phyloP scores from a whole-genome alignment of 2,113 vertebrate genomes.

The Xiphophorus hellerii region DNA sequence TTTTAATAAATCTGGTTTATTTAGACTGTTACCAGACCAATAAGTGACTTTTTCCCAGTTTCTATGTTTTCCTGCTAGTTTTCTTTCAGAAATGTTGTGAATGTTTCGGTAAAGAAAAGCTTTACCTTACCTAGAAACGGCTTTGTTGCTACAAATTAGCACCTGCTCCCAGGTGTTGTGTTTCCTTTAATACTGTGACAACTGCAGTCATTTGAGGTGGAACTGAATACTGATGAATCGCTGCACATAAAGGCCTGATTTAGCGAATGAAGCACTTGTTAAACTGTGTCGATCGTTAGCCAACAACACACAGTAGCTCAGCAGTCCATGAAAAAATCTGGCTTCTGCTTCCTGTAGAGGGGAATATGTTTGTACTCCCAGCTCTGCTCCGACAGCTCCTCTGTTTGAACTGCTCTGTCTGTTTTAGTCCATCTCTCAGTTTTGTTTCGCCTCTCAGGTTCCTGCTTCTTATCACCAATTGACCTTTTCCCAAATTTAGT shows the following conservation, averaged over 20 bases:
- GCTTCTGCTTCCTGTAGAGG: background rate
- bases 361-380: background rate
- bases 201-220: background rate
- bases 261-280: background rate
- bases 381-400: background rate
- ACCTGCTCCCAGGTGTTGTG: background rate
- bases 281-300: background rate
- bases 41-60: background rate
- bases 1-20: background rate
- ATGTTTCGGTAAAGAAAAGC: background rate
- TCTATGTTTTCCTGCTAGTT: background rate
- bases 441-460: background rate
- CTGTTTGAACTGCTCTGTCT: background rate
- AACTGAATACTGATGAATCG: background rate
- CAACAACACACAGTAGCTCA: background rate
- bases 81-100: background rate
- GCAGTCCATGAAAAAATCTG: background rate
- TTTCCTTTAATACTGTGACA: background rate
- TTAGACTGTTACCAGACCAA: background rate
- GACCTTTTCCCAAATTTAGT: background rate
- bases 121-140: background rate
- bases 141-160: background rate
- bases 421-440: background rate
- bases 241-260: background rate
- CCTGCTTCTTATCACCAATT: background rate